Evolutionary conservation across 1,140 invertebrate genomes (phyloP).

Genomic region (Drosophila asahinai): DNA sequence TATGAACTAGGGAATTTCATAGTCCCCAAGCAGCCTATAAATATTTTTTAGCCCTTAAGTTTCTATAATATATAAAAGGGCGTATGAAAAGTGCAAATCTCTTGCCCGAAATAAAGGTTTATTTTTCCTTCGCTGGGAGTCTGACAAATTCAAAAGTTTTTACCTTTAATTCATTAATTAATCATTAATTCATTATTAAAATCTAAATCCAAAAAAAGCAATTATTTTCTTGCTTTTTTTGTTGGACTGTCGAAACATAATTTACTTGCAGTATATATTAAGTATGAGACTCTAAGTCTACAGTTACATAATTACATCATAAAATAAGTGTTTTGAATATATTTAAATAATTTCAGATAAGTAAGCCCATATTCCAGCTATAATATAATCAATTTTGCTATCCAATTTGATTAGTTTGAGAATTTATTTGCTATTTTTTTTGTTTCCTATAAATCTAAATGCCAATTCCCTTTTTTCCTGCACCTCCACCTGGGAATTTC

Average conservation of each 20-base stretch:
- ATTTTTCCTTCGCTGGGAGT: neutral
- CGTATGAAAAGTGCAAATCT: no score
- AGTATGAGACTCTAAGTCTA: no score
- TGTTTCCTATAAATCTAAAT: neutral
- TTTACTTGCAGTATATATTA: no score
- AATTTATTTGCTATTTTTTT: neutral
- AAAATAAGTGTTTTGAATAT: no score
- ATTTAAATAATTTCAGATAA: neutral
- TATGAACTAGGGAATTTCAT: neutral
- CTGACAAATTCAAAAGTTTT: no score
- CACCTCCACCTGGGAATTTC: constrained; percentile 34
- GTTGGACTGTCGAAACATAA: no score
- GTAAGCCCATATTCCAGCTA: no score
- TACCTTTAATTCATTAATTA: no score
- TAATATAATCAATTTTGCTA: neutral
- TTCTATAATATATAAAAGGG: neutral
- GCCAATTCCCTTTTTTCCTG: constrained; percentile 17
- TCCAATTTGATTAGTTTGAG: neutral
- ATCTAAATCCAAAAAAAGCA: no score
- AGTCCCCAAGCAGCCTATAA: neutral
- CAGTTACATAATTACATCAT: no score
- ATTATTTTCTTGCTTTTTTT: no score
- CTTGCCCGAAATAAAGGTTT: neutral
- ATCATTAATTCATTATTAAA: no score
- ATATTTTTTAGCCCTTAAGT: neutral